Conservation (phyloP, 2,888 invertebrate genomes). For the Sarcophaga rosellei region DNA sequence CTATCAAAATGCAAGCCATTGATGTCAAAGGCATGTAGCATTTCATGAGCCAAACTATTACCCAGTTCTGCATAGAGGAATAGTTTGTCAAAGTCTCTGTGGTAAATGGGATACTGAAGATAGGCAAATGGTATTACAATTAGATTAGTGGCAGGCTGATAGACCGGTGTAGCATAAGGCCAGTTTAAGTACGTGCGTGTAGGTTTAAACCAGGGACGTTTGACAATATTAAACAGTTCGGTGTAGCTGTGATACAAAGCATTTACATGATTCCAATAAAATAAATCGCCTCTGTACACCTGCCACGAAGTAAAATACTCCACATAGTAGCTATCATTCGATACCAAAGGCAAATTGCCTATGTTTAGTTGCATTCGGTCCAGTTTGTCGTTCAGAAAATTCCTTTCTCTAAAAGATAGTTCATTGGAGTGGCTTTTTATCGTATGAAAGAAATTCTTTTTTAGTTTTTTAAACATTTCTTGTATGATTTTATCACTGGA, state of each 20-base stretch:
- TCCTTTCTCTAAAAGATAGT: slow-evolving; percentile 63
- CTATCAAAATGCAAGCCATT: slow-evolving; percentile 71
- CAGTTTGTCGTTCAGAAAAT: slow-evolving; percentile 71
- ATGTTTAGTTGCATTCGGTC: slow-evolving; percentile 72
- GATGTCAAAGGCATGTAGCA: slow-evolving; percentile 72
- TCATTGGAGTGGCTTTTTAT: slow-evolving; percentile 70
- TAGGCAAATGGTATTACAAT: slow-evolving; percentile 70
- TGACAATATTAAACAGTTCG: slow-evolving; percentile 35
- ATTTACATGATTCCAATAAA: slow-evolving; percentile 75
- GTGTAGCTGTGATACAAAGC: slow-evolving; percentile 70
- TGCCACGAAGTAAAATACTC: slow-evolving; percentile 59
- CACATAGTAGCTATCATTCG: slow-evolving; percentile 68
- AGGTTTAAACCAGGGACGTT: slow-evolving; percentile 27
- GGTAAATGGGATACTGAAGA: slow-evolving; percentile 66
- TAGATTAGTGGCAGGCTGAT: slow-evolving; percentile 68
- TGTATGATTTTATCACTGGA: slow-evolving; percentile 72
- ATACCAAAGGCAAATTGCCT: slow-evolving; percentile 74
- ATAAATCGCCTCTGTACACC: slow-evolving; percentile 56
- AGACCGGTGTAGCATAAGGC: slow-evolving; percentile 69
- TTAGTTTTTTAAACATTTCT: slow-evolving; percentile 72
- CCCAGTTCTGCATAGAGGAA: slow-evolving; percentile 70
- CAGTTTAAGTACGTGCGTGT: slow-evolving; percentile 60
- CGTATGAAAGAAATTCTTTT: slow-evolving; percentile 69
- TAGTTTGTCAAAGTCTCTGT: slow-evolving; percentile 60
- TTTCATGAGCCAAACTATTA: slow-evolving; percentile 72